A percentile compares a stretch with the other conserved stretches of the same genome.
These are phyloP conservation scores for Galerucella nymphaeae DNA, from an alignment of 2,888 invertebrate species.

Conservation along the genomic window DNA sequence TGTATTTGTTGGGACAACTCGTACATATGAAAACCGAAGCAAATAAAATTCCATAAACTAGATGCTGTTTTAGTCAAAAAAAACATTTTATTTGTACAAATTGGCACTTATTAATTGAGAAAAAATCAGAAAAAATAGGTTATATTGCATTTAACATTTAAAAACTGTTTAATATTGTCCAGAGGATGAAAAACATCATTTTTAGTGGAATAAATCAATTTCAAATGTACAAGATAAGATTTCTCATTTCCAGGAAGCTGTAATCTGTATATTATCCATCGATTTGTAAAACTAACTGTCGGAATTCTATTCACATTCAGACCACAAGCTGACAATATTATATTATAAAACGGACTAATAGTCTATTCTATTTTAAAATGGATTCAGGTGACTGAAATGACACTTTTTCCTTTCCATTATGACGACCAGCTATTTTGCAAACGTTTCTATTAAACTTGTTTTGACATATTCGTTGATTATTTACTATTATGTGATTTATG, in stretches of 20 bases:
- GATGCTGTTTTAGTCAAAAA: too few species aligned
- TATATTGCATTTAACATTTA: too few species aligned
- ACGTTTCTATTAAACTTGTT: neutral
- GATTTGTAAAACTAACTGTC: conserved; percentile 15
- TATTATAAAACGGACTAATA: conserved; percentile 6
- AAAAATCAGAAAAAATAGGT: too few species aligned
- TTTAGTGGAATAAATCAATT: conserved; percentile 38
- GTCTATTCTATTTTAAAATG: conserved; percentile 4
- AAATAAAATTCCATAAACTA: too few species aligned
- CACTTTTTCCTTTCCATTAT: neutral
- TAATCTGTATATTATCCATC: conserved; percentile 12
- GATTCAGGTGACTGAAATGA: conserved; percentile 5
- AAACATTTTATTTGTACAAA: too few species aligned
- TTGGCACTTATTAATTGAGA: too few species aligned
- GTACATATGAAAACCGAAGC: too few species aligned
- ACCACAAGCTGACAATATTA: conserved; percentile 15
- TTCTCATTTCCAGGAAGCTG: conserved; percentile 6
- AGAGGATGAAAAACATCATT: neutral
- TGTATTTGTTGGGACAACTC: too few species aligned
- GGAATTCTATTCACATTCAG: conserved; percentile 6
- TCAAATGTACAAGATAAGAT: neutral
- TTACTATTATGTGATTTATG: neutral
- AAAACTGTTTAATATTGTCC: too few species aligned
- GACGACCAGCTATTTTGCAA: neutral
- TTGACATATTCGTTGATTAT: neutral